Percentiles rank a stretch among this genome's conserved stretches.
Evolutionary conservation across 2,113 vertebrate species (phyloP).

Genomic region (Phylloscopus trochilus): DNA sequence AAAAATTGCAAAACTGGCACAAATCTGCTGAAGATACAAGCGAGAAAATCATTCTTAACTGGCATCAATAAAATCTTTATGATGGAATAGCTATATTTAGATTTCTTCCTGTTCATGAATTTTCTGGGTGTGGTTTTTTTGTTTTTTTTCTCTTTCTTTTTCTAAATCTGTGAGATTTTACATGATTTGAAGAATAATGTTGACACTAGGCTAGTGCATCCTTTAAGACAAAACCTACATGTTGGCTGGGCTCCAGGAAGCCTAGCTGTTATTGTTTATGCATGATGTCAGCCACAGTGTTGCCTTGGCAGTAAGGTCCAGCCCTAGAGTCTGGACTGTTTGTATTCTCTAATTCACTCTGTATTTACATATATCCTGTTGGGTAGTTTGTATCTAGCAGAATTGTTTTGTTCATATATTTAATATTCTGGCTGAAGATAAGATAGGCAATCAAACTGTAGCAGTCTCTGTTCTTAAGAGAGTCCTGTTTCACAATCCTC

Average conservation of each 20-base stretch:
- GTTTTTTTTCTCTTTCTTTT: not conserved
- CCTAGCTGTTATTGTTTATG: not conserved
- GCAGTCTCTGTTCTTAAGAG: not conserved
- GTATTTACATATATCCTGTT: not conserved
- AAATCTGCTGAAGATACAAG: not conserved
- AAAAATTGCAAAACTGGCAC: conserved; percentile 25
- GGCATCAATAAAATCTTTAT: not conserved
- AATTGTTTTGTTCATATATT: not conserved
- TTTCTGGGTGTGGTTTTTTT: not conserved
- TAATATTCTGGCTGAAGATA: not conserved
- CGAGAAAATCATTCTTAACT: not conserved
- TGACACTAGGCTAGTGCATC: not conserved
- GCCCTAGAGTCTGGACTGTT: not conserved
- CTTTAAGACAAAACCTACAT: not conserved
- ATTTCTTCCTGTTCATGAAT: not conserved
- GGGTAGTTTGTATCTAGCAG: not conserved
- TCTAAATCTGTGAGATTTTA: not conserved
- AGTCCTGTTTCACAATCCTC: not conserved
- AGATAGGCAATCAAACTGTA: not conserved
- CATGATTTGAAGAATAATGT: not conserved
- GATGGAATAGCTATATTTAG: not conserved
- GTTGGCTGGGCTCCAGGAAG: not conserved
- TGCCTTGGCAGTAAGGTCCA: not conserved
- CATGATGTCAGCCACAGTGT: not conserved
- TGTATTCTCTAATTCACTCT: not conserved